Evolutionary conservation across 2,797 vertebrate genomes (phyloP).

Genomic region (Crenichthys baileyi): DNA sequence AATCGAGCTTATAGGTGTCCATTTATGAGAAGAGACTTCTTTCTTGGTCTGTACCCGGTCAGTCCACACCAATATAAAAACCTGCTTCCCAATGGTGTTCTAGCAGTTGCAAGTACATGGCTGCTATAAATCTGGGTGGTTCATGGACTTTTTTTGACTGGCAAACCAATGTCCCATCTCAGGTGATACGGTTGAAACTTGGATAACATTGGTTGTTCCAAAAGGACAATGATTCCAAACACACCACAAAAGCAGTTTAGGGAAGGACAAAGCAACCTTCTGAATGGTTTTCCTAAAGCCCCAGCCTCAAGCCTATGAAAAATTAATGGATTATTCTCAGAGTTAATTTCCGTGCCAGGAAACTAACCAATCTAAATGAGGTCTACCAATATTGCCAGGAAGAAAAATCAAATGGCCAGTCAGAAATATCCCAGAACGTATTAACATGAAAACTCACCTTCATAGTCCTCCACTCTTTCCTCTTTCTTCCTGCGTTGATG

Average conservation of each 20-base stretch:
- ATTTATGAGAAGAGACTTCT: neutral
- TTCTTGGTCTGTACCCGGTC: neutral
- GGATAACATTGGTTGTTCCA: neutral
- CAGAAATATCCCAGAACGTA: neutral
- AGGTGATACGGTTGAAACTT: neutral
- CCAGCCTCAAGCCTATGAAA: neutral
- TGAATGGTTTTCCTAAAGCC: neutral
- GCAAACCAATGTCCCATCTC: neutral
- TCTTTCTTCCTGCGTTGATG: constrained; percentile 55
- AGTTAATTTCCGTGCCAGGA: neutral
- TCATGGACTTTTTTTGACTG: neutral
- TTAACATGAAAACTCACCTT: constrained; percentile 60
- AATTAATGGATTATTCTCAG: neutral
- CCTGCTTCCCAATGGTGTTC: neutral
- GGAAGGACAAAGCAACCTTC: neutral
- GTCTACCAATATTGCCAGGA: neutral
- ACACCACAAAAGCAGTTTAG: neutral
- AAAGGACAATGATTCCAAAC: neutral
- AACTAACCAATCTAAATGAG: neutral
- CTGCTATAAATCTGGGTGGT: neutral
- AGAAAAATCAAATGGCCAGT: neutral
- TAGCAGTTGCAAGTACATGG: neutral
- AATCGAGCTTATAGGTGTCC: neutral
- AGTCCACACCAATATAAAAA: neutral
- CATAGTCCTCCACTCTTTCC: constrained; percentile 42